Evolutionary conservation across 1,140 invertebrate genomes (phyloP), one percentile per base, ranked within the genome.

Genomic region (Octopus sinensis): DNA sequence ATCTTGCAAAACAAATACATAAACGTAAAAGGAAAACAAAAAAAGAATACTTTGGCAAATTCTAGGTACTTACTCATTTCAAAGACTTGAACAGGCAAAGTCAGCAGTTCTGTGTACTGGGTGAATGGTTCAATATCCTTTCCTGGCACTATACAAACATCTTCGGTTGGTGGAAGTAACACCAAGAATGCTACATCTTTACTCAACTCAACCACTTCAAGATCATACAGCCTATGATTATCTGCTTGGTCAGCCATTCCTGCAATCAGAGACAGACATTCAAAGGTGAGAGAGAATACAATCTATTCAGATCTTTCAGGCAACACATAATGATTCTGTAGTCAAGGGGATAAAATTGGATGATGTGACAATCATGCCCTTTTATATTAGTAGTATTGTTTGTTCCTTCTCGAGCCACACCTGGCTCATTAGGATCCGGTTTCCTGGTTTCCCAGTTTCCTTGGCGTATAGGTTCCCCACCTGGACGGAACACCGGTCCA

Each of bases 151-250:
- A 95, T 95, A 86, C 96, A 98, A 0, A 96, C 96, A 78, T 94
- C 94, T 86, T 98, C 96, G 0, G 95, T 94, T 0, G 96, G 95
- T 0, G 97, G 97, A 82, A 97, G 95, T 6, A 97, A 92, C 81
- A 98, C 94, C 0, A 99, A 92, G 82, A 98, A 95, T 52, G 96
- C 96, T 43, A 98, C 96, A 82, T 97, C 95, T 76, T 92, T 92
- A 84, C 94, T 96, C 4, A 98, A 91, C 90, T 98, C 97, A 76
- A 98, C 94, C 0, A 98, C 95, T 92, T 98, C 97, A 7, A 94
- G 92, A 85, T 97, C 96, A 90, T 97, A 98, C 30, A 98, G 90
- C 83, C 97, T 90, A 82, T 88, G 86, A 53, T 77, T 86, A 13
- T 80, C 76, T 9, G 84, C 82, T 79, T 88, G 91, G 51, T 91